These are phyloP conservation scores for Cydia splendana DNA, from an alignment of 1,140 invertebrate genomes.

Conservation along the genomic window DNA sequence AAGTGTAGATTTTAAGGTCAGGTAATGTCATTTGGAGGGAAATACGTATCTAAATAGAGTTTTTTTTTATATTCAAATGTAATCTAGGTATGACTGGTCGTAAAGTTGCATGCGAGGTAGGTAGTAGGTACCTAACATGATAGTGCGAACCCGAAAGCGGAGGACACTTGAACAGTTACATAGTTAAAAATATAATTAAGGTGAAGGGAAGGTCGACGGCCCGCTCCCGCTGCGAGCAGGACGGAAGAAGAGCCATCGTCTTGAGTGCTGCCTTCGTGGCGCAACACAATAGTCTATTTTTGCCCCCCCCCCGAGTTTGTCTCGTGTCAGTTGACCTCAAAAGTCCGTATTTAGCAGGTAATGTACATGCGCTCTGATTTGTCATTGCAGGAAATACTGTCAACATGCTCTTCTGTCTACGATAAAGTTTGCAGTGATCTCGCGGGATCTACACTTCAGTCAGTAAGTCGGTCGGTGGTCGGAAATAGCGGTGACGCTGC, in stretches of 20 bases:
- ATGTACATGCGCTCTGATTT: slow-evolving; percentile 9
- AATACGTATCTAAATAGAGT: too few species aligned
- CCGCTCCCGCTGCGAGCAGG: slow-evolving; percentile 32
- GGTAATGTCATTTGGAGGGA: too few species aligned
- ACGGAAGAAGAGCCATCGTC: slow-evolving; percentile 39
- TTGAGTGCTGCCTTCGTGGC: slow-evolving; percentile 40
- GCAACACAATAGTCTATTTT: slow-evolving; percentile 47
- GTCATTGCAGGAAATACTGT: background rate
- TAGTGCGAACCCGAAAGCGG: background rate
- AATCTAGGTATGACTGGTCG: background rate
- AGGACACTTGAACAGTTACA: slow-evolving; percentile 26
- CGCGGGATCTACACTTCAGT: background rate
- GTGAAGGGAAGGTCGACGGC: slow-evolving; percentile 18
- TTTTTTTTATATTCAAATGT: too few species aligned
- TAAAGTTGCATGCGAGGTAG: background rate
- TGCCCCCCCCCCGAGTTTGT: slow-evolving; percentile 37
- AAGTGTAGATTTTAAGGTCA: too few species aligned
- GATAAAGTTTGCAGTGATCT: background rate
- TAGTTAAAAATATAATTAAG: slow-evolving; percentile 34
- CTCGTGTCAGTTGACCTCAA: slow-evolving; percentile 46
- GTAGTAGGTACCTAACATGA: background rate
- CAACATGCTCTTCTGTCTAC: slow-evolving; percentile 11
- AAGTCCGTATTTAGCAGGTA: slow-evolving; percentile 6
- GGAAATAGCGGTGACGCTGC: background rate
- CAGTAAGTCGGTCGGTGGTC: too few species aligned